Conservation (phyloP, 2,113 vertebrate species). For the Rhadina sibilatrix region DNA sequence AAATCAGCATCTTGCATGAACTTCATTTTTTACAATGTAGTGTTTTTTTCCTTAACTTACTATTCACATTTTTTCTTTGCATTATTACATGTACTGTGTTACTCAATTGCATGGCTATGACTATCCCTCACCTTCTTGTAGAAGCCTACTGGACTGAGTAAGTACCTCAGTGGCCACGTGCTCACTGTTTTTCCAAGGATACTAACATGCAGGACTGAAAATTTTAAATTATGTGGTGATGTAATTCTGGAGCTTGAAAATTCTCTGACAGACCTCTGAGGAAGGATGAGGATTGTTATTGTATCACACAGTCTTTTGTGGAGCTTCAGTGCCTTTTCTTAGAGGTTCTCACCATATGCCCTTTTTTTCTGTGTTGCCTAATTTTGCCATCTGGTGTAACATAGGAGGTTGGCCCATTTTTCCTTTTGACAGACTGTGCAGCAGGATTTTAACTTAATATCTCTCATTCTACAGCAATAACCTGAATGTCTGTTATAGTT, state of each 20-base stretch:
- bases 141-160: slow-evolving; percentile 79
- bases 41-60: slow-evolving; percentile 77
- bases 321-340: neutral
- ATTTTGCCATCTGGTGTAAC: neutral
- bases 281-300: neutral
- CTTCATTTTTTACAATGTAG: neutral
- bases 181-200: neutral
- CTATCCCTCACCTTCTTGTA: slow-evolving; percentile 65
- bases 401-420: neutral
- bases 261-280: neutral
- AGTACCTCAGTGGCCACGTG: slow-evolving; percentile 66
- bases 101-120: slow-evolving; percentile 90
- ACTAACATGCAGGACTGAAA: neutral
- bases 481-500: neutral
- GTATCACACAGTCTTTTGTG: neutral
- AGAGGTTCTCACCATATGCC: neutral
- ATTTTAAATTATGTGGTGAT: neutral
- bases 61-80: slow-evolving; percentile 82
- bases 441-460: neutral
- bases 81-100: slow-evolving; percentile 93
- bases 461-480: neutral
- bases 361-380: neutral
- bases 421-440: neutral
- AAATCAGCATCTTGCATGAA: neutral
- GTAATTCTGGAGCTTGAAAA: neutral